phyloP scores from a whole-genome alignment of 1,140 invertebrate genomes.

The Odontomachus brunneus region DNA sequence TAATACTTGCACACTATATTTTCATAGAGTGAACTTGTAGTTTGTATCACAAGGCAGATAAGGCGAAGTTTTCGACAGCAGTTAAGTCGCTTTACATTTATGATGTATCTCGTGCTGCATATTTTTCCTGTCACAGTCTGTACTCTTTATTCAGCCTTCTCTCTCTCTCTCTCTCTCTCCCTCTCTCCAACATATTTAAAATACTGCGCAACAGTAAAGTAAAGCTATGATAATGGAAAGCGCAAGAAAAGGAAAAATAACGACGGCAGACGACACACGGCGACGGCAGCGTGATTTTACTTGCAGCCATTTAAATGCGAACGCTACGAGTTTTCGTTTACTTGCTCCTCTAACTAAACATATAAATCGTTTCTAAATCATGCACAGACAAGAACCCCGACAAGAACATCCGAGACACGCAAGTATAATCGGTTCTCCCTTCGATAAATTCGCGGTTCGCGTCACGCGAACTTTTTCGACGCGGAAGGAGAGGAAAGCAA shows the following conservation, averaged over 20 bases:
- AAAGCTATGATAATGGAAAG: constrained; percentile 18
- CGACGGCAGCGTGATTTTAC: neutral
- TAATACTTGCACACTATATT: neutral
- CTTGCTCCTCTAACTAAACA: too few relatives aligned
- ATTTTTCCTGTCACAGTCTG: constrained; percentile 7
- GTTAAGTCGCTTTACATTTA: neutral
- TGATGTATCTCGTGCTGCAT: neutral
- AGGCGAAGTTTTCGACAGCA: neutral
- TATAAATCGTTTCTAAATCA: neutral
- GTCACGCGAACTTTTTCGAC: too few relatives aligned
- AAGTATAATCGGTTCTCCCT: constrained; percentile 1
- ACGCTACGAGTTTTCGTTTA: neutral
- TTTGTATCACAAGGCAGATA: neutral
- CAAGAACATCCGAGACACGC: neutral
- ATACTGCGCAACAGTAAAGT: neutral
- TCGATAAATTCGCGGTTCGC: neutral
- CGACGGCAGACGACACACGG: neutral
- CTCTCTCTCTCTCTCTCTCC: too few relatives aligned
- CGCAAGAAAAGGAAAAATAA: neutral
- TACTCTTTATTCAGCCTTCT: constrained; percentile 24
- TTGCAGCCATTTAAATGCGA: neutral
- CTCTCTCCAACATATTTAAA: neutral
- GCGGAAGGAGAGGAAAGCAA: too few relatives aligned
- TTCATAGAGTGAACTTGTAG: neutral
- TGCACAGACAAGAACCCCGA: neutral